A percentile compares a stretch with the other conserved stretches of the same genome.
Conservation (phyloP, 2,113 vertebrate genomes). For the Eulacestoma nigropectus region DNA sequence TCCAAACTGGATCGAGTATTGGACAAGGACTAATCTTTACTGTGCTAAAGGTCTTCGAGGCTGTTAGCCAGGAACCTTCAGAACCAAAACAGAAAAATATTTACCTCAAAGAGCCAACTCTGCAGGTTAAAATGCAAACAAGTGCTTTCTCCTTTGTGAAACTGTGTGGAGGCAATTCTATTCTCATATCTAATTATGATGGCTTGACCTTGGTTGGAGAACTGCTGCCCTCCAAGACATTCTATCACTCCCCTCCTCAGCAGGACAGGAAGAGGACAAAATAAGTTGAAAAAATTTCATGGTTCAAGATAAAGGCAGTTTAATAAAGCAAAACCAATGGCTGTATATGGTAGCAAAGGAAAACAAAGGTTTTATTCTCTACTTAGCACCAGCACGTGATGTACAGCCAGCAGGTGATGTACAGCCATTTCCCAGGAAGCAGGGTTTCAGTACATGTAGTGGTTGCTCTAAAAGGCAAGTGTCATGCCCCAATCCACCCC, state of each 20-base stretch:
- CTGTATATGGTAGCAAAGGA: rapidly evolving
- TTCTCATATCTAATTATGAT: neutral
- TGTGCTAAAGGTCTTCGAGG: neutral
- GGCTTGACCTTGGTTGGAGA: neutral
- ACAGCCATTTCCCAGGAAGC: neutral
- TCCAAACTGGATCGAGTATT: neutral
- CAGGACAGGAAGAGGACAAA: neutral
- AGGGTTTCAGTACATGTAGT: neutral
- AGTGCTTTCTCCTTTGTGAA: neutral
- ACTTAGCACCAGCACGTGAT: neutral
- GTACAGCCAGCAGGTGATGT: neutral
- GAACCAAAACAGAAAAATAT: neutral
- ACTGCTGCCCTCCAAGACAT: neutral
- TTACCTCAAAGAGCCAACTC: neutral
- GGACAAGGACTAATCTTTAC: neutral
- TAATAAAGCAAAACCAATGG: neutral
- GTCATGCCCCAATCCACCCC: neutral
- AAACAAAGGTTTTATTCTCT: neutral
- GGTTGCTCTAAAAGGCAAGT: neutral
- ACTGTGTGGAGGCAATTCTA: neutral
- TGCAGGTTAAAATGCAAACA: neutral
- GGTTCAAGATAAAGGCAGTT: neutral
- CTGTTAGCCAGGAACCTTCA: neutral
- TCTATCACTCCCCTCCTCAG: neutral
- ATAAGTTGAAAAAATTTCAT: neutral